Conservation (phyloP, 2,888 invertebrate species). For the Oscheius sp. region DNA sequence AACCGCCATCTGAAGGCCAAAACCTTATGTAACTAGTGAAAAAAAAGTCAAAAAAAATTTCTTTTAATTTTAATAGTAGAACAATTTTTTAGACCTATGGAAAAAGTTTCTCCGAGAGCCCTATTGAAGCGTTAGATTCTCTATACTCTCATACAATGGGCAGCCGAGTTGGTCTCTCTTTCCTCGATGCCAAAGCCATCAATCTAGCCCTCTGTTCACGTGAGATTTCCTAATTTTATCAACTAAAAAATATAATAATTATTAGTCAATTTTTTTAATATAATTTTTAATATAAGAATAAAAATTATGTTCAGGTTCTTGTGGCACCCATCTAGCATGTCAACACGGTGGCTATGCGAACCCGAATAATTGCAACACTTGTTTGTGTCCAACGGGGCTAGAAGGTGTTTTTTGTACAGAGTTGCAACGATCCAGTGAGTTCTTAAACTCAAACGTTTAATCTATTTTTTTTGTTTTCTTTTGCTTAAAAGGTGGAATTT, state of each 20-base stretch:
- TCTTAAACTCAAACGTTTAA: conserved; percentile 1
- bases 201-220: conserved; percentile 53
- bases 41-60: too few species aligned
- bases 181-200: conserved; percentile 51
- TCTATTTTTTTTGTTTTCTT: too few species aligned
- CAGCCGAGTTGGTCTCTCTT: conserved; percentile 49
- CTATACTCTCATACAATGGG: conserved; percentile 54
- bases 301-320: conserved; percentile 34
- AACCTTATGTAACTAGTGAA: not conserved
- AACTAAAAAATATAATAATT: not conserved
- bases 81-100: conserved; percentile 47
- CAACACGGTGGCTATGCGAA: conserved; percentile 66
- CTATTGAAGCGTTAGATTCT: conserved; percentile 47
- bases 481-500: too few species aligned
- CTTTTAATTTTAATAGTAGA: too few species aligned
- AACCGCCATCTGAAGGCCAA: too few species aligned
- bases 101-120: conserved; percentile 36
- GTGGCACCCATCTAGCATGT: conserved; percentile 52
- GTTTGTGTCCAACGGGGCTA: conserved; percentile 66
- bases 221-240: conserved; percentile 7
- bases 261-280: not conserved
- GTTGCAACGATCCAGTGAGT: conserved; percentile 48
- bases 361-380: conserved; percentile 63
- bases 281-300: too few species aligned
- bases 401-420: conserved; percentile 61